Conservation (phyloP, 2,888 invertebrate species). For the Cerastis rubricosa region DNA sequence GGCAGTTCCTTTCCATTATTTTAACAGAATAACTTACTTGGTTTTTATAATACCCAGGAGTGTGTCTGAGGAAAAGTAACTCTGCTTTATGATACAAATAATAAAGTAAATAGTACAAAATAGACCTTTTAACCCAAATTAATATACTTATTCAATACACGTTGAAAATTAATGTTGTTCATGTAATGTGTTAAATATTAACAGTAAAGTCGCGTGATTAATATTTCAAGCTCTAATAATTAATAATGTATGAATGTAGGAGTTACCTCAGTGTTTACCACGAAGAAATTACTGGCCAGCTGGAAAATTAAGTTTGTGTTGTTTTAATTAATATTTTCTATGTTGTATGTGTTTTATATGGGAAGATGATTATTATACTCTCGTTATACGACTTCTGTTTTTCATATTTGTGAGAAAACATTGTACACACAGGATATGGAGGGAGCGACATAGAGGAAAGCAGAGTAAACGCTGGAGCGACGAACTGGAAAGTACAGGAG, state of each 20-base stretch:
- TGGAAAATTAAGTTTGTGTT: constrained; percentile 29
- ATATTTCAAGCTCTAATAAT: constrained; percentile 16
- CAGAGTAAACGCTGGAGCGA: background rate
- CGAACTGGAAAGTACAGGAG: background rate
- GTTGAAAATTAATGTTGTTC: background rate
- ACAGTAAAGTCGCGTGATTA: constrained; percentile 26
- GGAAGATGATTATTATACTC: background rate
- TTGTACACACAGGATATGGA: background rate
- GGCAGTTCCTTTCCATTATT: background rate
- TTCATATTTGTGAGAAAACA: background rate
- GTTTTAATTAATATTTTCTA: constrained; percentile 13
- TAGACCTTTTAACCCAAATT: background rate
- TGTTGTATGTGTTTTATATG: background rate
- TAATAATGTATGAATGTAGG: constrained; percentile 6
- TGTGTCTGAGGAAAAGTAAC: background rate
- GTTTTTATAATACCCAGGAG: constrained; percentile 2
- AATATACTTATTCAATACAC: background rate
- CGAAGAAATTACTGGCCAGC: constrained; percentile 26
- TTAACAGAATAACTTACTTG: background rate
- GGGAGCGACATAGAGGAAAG: background rate
- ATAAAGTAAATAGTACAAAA: too few species aligned
- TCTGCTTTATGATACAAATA: background rate
- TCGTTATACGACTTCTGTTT: background rate
- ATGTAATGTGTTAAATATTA: constrained; percentile 31
- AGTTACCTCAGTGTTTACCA: constrained; percentile 17